Evolutionary conservation across 35 echinoderm and acorn worm genomes (phyloP), one percentile per base, ranked within the genome.

Genomic region (Stichopus chloronotus): DNA sequence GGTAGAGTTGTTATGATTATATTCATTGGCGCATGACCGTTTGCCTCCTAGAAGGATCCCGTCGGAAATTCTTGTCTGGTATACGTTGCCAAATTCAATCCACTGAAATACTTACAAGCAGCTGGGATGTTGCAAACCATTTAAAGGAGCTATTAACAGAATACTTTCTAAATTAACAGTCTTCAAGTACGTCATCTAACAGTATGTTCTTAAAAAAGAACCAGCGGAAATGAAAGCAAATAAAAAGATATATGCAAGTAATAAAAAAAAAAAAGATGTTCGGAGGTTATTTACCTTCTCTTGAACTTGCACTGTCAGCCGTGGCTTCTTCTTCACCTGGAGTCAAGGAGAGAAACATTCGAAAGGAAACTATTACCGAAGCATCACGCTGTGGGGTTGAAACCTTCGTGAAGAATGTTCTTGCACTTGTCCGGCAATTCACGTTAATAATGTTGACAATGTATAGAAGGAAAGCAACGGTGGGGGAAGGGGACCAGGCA

Each of bases 361-460:
- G 90, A 54, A 91, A 79, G 58, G 90, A 91, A 56, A 91, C 90
- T 91, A 79, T 91, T 91, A 91, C 90, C 90, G 76, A 77, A 91
- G 90, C 55, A 91, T 79, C 71, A 91, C 90, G 90, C 90, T 91
- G 90, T 78, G 90, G 90, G 30, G 90, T 91, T 91, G 69, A 78
- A 91, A 91, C 90, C 90, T 78, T 78, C 69, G 25, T 91, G 71
- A 57, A 58, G 21, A 43, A 7, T 91, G 90, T 91, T 91, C 90
- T 91, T 91, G 90, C 90, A 91, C 90, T 91, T 91, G 90, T 58
- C 90, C 90, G 52, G 90, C 90, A 91, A 91, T 91, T 91, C 90
- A 91, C n/a, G 90, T 79, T 91, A 91, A 91, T 91, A 79, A 59
- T 65, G 90, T 56, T 59, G 72, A 30, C 72, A 58, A 43, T 43